Evolutionary conservation across 2,888 invertebrate genomes (phyloP), one percentile per base, ranked within the genome.

Genomic region (Eupithecia centaureata): DNA sequence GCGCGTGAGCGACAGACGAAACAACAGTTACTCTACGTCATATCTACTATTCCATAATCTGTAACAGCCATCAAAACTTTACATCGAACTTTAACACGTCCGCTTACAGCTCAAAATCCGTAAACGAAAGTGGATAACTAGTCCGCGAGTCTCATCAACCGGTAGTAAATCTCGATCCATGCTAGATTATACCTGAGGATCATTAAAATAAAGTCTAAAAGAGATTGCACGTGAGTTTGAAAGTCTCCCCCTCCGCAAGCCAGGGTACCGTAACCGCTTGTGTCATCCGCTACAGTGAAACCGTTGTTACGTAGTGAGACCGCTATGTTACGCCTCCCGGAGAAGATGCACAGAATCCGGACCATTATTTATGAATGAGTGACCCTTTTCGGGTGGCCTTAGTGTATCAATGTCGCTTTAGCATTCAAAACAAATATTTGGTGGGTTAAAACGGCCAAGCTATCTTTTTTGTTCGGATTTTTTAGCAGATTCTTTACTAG

Each of bases 221-320:
- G 32, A 10, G 47, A 15, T 77, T 84, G 87, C 89, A 88, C 88
- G 79, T 82, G 86, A 87, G 90, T 89, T 86, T 86, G 87, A 89
- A 90, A 90, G 88, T 87, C 69, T 71, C 77, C 79, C 79, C 77
- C 80, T 75, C 69, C 79, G 73, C 72, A 72, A 68, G 71, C 61
- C 74, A 70, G 77, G 74, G 85, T 90, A 90, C 90, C 90, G 91
- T 91, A 91, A 91, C 88, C 80, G 84, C 90, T 91, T 91, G 91
- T 91, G 91, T 91, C 91, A 92, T 92, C 90, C 89, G 89, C 89
- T 89, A 89, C 87, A 82, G 84, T 88, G 90, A 89, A 90, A 90
- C 87, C 85, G 81, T 83, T 84, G 86, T 91, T 89, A 90, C 89
- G 87, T 88, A 80, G 78, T 65, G 69, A 78, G 74, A 87, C 89